These are phyloP conservation scores for Tipula confusa DNA, from an alignment of 2,888 invertebrate genomes.

Conservation along the genomic window DNA sequence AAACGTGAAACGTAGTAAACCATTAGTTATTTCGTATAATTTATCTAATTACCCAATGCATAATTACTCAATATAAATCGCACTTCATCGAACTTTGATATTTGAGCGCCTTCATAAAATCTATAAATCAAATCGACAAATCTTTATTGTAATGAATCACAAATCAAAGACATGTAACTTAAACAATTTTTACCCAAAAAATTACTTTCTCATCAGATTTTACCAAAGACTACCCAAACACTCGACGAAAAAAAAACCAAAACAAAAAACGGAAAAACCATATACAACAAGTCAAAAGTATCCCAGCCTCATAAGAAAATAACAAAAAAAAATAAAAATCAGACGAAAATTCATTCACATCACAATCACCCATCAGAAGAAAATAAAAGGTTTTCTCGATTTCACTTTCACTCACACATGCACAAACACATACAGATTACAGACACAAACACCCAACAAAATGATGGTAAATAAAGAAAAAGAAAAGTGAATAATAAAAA, in stretches of 20 bases:
- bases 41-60: no score
- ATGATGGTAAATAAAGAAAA: not conserved
- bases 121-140: not conserved
- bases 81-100: not conserved
- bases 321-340: not conserved
- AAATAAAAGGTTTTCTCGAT: not conserved
- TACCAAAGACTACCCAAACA: slow-evolving; percentile 1
- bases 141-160: not conserved
- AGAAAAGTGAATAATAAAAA: not conserved
- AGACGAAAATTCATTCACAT: slow-evolving; percentile 13
- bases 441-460: not conserved
- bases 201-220: not conserved
- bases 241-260: not conserved
- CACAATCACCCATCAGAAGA: slow-evolving; percentile 3
- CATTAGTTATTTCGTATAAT: no score
- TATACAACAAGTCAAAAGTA: slow-evolving; percentile 13
- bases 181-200: not conserved
- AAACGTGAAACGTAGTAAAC: no score
- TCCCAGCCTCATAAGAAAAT: not conserved
- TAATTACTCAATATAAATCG: not conserved
- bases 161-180: not conserved
- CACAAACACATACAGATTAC: not conserved
- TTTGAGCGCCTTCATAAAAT: not conserved
- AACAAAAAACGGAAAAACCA: not conserved
- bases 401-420: not conserved